These are phyloP conservation scores for Hassar affinis DNA, from an alignment of 2,113 vertebrate species.

Conservation along the genomic window DNA sequence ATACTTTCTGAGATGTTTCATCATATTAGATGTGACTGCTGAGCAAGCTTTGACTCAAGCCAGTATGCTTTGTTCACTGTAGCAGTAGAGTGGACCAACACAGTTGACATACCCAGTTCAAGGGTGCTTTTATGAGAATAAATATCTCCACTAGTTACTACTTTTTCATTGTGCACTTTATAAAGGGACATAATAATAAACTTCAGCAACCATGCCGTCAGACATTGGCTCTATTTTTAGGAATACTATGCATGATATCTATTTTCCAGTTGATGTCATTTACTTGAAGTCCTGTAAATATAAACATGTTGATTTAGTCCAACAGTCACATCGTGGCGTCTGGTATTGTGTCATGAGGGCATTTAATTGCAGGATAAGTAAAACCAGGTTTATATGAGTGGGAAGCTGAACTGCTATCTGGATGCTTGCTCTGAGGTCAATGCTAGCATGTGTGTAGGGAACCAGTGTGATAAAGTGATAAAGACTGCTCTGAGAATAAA, in stretches of 20 bases:
- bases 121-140: background rate
- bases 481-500: slow-evolving; percentile 44
- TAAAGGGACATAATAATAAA: slow-evolving; percentile 18
- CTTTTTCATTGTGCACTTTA: background rate
- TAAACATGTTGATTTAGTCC: slow-evolving; percentile 24
- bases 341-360: slow-evolving; percentile 37
- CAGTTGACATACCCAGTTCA: background rate
- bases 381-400: slow-evolving; percentile 53
- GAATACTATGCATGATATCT: background rate
- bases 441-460: slow-evolving; percentile 50
- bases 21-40: slow-evolving; percentile 1
- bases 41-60: slow-evolving; percentile 2
- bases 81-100: background rate
- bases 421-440: slow-evolving; percentile 60
- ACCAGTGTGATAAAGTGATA: slow-evolving; percentile 52
- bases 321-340: background rate
- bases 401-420: slow-evolving; percentile 46
- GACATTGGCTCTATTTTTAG: slow-evolving; percentile 11
- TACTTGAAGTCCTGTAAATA: background rate
- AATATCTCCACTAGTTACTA: background rate
- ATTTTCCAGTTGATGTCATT: slow-evolving; percentile 17
- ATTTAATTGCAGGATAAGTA: slow-evolving; percentile 43
- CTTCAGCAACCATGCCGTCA: background rate
- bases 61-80: background rate
- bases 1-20: slow-evolving; percentile 10